These are phyloP conservation scores for Holotrichia oblita DNA, from an alignment of 1,140 invertebrate species.

Conservation along the genomic window DNA sequence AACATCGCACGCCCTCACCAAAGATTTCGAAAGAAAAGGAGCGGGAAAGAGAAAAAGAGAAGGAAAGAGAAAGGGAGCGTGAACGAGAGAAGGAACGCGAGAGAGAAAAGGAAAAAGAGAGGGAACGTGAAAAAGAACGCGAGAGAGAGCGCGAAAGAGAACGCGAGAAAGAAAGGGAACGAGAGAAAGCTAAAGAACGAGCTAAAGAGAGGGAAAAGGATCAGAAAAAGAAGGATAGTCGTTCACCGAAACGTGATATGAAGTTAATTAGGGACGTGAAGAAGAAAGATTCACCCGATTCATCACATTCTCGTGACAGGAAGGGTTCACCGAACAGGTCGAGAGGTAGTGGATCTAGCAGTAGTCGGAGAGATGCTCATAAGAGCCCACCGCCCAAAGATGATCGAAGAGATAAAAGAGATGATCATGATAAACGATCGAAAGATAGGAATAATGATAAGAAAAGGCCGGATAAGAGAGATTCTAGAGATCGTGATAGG, in stretches of 20 bases:
- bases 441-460: slow-evolving; percentile 48
- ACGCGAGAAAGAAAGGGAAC: slow-evolving; percentile 55
- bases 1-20: slow-evolving; percentile 60
- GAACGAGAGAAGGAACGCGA: slow-evolving; percentile 56
- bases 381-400: slow-evolving; percentile 53
- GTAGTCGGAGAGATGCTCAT: slow-evolving; percentile 48
- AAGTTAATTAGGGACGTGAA: slow-evolving; percentile 52
- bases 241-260: slow-evolving; percentile 56
- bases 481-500: slow-evolving; percentile 55
- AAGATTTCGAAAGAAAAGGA: slow-evolving; percentile 48
- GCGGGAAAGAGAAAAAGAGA: slow-evolving; percentile 52
- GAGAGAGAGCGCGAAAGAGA: slow-evolving; percentile 57
- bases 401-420: slow-evolving; percentile 53
- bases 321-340: slow-evolving; percentile 54
- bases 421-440: slow-evolving; percentile 52
- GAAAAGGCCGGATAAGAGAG: slow-evolving; percentile 53
- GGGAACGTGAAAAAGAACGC: slow-evolving; percentile 55
- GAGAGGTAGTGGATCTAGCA: slow-evolving; percentile 47
- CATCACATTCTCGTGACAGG: slow-evolving; percentile 56
- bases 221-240: slow-evolving; percentile 52
- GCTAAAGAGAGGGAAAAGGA: slow-evolving; percentile 53
- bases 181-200: slow-evolving; percentile 50
- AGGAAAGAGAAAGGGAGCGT: slow-evolving; percentile 60
- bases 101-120: slow-evolving; percentile 54
- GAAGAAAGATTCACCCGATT: slow-evolving; percentile 58